Conservation (phyloP, 2,113 vertebrate species). For the Piprites chloris region DNA sequence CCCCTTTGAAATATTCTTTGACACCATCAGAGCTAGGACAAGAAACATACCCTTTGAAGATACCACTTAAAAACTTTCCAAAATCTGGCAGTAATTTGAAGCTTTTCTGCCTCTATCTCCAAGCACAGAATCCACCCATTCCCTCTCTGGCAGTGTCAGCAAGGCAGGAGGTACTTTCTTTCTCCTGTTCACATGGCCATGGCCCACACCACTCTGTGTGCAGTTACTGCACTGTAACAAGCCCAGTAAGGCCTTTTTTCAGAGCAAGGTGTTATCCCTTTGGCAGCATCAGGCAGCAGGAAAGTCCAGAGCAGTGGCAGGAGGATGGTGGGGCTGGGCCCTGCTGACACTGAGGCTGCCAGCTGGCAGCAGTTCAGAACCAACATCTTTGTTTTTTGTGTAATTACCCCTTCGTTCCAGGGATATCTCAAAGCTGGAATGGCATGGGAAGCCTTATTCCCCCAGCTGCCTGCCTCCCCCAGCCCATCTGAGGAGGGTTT, state of each 20-base stretch:
- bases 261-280: background rate
- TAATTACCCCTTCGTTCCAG: background rate
- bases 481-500: background rate
- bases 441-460: background rate
- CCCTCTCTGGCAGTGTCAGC: background rate
- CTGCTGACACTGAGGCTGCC: background rate
- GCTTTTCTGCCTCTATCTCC: background rate
- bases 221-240: background rate
- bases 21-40: constrained; percentile 22
- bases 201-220: background rate
- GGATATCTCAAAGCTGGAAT: background rate
- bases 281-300: accelerated
- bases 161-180: background rate
- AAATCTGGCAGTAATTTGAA: constrained; percentile 47
- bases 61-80: constrained; percentile 36
- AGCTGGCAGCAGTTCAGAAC: background rate
- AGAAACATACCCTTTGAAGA: constrained; percentile 38
- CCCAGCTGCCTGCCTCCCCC: background rate
- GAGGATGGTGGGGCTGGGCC: background rate
- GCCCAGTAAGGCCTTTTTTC: background rate
- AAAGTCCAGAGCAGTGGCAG: background rate
- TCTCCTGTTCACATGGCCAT: background rate
- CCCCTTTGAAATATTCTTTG: constrained; percentile 42
- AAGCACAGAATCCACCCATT: background rate
- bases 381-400: background rate